Base-by-base conservation (phyloP, 2,797 vertebrate species). In the Hydrocynus forskahlii region DNA sequence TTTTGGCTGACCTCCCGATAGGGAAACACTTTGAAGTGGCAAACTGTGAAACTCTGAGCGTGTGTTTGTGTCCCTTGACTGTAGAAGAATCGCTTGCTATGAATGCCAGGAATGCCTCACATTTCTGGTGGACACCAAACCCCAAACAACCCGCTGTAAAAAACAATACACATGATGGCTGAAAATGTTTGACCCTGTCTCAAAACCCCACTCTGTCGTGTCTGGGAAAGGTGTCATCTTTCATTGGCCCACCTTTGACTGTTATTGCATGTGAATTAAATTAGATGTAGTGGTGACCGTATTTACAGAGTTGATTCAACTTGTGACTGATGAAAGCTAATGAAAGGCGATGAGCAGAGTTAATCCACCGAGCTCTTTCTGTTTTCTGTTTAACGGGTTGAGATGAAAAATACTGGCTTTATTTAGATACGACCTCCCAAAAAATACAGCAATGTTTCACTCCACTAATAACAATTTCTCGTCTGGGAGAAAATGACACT, bases 171-270 rank as follows among this genome's bases (percentile, higher is more conserved):
- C 57, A 50, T 77, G 63, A 78, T 23, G 14, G 29, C 40, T 62
- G 40, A 75, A 60, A 38, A 68, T 40, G 54, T 21, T 23, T 40
- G 40, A 82, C 38, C 71, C 10, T 4, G 14, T 45, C 63, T 67
- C 12, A 62, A 57, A 66, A 74, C 35, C 35, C 55, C 17, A 66
- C 63, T 45, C 29, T 19, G 5, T 45, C 48, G 67, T 84, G 73
- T 78, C 80, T 84, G 63, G 25, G 29, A 84, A 74, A 75, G 78
- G 79, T 84, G 83, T 77, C 64, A 25, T 6, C 63, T 54, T 84
- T 70, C 72, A 70, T 38, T 73, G 76, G 52, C 72, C 72, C 66
- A 8, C 50, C 70, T 55, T 12, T 4, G 2, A 1, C 57, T 74
- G 54, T 59, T 74, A 72, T 74, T 74, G 48, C 71, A 74, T 40